Evolutionary conservation across 1,140 invertebrate species (phyloP), one percentile per base, ranked within the genome.

Genomic region (Choristoneura fumiferana): DNA sequence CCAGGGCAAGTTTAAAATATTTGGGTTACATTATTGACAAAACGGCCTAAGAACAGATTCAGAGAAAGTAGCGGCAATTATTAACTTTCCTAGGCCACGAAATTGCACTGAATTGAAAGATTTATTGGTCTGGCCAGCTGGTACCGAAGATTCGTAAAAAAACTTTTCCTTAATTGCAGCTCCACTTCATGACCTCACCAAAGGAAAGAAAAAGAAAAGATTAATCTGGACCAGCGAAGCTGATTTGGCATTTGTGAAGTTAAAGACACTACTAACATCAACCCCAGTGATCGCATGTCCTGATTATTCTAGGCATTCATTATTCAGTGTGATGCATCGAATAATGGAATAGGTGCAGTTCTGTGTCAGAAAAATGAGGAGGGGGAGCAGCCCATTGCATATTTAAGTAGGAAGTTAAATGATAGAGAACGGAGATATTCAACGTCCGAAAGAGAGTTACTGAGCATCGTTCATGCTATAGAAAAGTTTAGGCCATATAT

Each of bases 111-210:
- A 58, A 22, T 1, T 58, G 9, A 15, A 33, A 13, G 57, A 0
- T 58, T 58, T n/a, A 38, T 58, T 0, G 57, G 57, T 1, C 3
- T 53, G 14, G 34, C 43, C 9, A 52, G 34, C 18, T 58, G 57
- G 57, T 58, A 52, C 17, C 15, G 43, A 9, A 8, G 34, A 8
- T 58, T 58, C 13, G 22, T 58, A 3, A 1, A 17, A n/a, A 14
- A 58, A 58, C 33, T 58, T 52, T 13, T 14, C 43, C 3, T 36
- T 12, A 3, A 33, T 58, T 9, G 34, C 45, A 9, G 45, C 37
- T 4, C 57, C 45, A 13, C 8, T 40, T 1, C 37, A 54, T 14
- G 53, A 54, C 1, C 37, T 56, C 4, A 56, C 54, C 1, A 56
- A 56, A 56, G 36, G 35, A 4, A 56, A 56, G n/a, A 57, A 57